Evolutionary conservation across 2,797 vertebrate genomes (phyloP).

Genomic region (Nannoperca australis): DNA sequence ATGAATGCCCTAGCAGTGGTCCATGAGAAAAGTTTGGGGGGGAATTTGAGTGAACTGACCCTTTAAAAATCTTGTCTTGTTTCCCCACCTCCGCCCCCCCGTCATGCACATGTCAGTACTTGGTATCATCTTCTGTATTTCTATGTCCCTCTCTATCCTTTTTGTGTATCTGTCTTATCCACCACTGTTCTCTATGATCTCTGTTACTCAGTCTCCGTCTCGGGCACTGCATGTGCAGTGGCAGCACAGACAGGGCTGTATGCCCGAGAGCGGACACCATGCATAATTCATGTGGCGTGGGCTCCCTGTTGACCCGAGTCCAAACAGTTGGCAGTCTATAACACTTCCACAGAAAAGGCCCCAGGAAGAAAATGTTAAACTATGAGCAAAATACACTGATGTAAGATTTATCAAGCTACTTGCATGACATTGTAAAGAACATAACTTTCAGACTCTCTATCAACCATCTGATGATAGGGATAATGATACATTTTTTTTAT

Average conservation of each 20-base stretch:
- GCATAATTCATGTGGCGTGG: constrained; percentile 78
- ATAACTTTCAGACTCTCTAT: constrained; percentile 30
- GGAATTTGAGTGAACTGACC: constrained; percentile 1
- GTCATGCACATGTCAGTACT: constrained; percentile 15
- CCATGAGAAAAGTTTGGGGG: not conserved
- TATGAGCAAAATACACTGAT: constrained; percentile 58
- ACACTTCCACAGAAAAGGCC: constrained; percentile 65
- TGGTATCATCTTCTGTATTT: constrained; percentile 17
- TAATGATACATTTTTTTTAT: not conserved
- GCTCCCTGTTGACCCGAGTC: constrained; percentile 72
- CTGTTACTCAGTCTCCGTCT: constrained; percentile 44
- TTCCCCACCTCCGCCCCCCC: not conserved
- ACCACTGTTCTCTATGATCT: constrained; percentile 58
- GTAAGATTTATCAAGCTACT: constrained; percentile 56
- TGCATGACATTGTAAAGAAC: constrained; percentile 35
- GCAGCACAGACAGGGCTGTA: constrained; percentile 78
- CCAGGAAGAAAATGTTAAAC: constrained; percentile 59
- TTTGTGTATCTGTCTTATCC: constrained; percentile 47
- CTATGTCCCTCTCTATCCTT: constrained; percentile 1
- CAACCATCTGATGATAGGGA: constrained; percentile 12
- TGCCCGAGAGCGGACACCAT: constrained; percentile 70
- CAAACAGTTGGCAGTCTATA: constrained; percentile 78
- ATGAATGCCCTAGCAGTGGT: not conserved
- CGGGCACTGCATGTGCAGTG: constrained; percentile 55
- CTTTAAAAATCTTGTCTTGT: not conserved